Base-by-base conservation (phyloP, 2,888 invertebrate species). In the Hemithea aestivaria region DNA sequence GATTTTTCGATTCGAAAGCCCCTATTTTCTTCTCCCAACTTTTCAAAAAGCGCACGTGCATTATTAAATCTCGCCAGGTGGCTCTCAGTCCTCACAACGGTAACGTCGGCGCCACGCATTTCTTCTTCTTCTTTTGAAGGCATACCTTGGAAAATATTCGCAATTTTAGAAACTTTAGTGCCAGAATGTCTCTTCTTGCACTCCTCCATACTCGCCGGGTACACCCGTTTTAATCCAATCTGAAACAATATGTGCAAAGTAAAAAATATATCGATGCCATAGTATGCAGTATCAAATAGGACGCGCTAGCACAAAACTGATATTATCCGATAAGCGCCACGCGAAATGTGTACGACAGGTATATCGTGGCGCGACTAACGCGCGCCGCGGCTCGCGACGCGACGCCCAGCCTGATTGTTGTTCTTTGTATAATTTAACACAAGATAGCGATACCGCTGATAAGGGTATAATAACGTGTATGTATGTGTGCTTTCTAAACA, bases 11-110 rank as follows among this genome's bases (percentile, higher is more conserved):
- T 88, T 51, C 77, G 75, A 56, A 84, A 83, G 33, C 89, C 84
- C 53, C 90, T 90, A 74, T 91, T 90, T 73, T 94, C 92, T 74
- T 93, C 90, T 57, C 95, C 93, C 50, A 97, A 88, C 68, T 96
- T 96, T 75, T 97, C 96, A 74, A 97, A 97, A 38, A 97, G 89
- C 25, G 97, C 96, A 47, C 96, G 89, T 1, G 96, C 96, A 75
- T 94, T 96, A 75, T 97, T 96, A 74, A 96, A 96, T 46, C 95
- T 88, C n/a, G 96, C 93, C 62, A 95, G 91, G 72, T 96, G 96
- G 62, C 95, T 95, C 80, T 96, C 95, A 9, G 95, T 95, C 48
- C 96, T 89, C 42, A 94, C 94, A 27, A 95, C 94, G 7, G 93
- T 92, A 23, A 92, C 93, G 60, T 91, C 90, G 53, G 66, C 73